Evolutionary conservation across 2,888 invertebrate genomes (phyloP).

Genomic region (Hirtodrosophila confusa): DNA sequence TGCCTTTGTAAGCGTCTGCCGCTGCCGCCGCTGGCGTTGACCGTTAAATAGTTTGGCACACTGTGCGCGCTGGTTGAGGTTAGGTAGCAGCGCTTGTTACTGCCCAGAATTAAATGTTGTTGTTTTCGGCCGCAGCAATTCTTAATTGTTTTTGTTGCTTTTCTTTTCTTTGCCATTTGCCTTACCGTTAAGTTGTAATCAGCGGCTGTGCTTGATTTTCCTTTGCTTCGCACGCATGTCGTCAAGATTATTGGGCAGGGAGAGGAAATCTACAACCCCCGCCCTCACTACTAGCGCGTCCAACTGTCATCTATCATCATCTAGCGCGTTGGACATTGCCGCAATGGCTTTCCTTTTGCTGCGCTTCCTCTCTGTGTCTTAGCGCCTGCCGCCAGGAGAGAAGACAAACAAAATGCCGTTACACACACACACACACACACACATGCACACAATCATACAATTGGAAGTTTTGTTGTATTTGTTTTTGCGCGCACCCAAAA

Average conservation of each 20-base stretch:
- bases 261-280: not conserved
- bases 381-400: slow-evolving; percentile 31
- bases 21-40: slow-evolving; percentile 20
- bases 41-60: slow-evolving; percentile 57
- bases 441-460: slow-evolving; percentile 8
- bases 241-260: slow-evolving; percentile 5
- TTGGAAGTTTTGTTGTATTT: slow-evolving; percentile 26
- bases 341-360: slow-evolving; percentile 42
- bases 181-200: slow-evolving; percentile 38
- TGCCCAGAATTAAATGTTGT: slow-evolving; percentile 11
- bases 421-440: slow-evolving; percentile 29
- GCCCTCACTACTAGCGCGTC: slow-evolving; percentile 1
- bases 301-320: slow-evolving; percentile 39
- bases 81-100: slow-evolving; percentile 6
- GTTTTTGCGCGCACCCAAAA: slow-evolving; percentile 55
- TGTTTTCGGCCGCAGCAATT: slow-evolving; percentile 11
- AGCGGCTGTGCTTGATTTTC: slow-evolving; percentile 22
- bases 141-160: slow-evolving; percentile 16
- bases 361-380: slow-evolving; percentile 30
- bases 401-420: slow-evolving; percentile 53
- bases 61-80: slow-evolving; percentile 17
- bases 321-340: slow-evolving; percentile 23
- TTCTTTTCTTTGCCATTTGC: slow-evolving; percentile 28
- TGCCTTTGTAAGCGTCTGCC: slow-evolving; percentile 18
- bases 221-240: slow-evolving; percentile 21